Evolutionary conservation across 2,113 vertebrate species (phyloP), one percentile per base, ranked within the genome.

Genomic region (Chlamydotis undulata): DNA sequence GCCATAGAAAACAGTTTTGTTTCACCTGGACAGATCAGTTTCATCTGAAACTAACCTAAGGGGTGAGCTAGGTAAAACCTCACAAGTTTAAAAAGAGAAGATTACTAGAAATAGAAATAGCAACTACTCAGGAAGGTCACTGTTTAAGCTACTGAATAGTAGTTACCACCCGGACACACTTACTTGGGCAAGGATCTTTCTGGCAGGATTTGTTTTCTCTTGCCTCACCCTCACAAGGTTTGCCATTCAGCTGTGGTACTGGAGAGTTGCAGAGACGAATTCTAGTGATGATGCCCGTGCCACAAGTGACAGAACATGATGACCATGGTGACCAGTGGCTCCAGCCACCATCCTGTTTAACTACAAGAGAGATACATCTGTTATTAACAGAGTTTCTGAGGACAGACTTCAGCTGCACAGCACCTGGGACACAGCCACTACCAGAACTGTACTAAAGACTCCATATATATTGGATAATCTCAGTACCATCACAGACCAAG

Each of bases 321-420:
- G 99, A 99, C 99, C 99, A 99, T 0, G 99, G 99, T 5, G 99
- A 99, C 99, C 99, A 99, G 93, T 99, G 99, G 97, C 99, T 99
- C 99, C 99, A 99, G 70, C 98, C 98, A 39, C 99, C 99, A 94
- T 99, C 99, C 97, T 99, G 99, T 96, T 99, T 99, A 98, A 99
- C 99, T 99, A 57, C 29, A 97, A 43, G 24, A 69, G 73, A 94
- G 92, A 96, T 16, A 87, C 45, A 17, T 52, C 29, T 52, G 8
- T 94, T 86, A 61, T 39, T 83, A 53, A 33, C 12, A 47, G 41
- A n/a, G n/a, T 39, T 91, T 67, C 74, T 82, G 65, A 75, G 64
- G 80, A 79, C 26, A 83, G 25, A 45, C 26, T 64, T 81, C n/a
- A 89, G 53, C 33, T 64, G 33, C 68, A 68, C 11, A 87, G 49